A percentile compares a stretch with the other conserved stretches of the same genome.
These are phyloP conservation scores for Dasysyrphus tricinctus DNA, from an alignment of 2,888 invertebrate genomes.

Conservation along the genomic window DNA sequence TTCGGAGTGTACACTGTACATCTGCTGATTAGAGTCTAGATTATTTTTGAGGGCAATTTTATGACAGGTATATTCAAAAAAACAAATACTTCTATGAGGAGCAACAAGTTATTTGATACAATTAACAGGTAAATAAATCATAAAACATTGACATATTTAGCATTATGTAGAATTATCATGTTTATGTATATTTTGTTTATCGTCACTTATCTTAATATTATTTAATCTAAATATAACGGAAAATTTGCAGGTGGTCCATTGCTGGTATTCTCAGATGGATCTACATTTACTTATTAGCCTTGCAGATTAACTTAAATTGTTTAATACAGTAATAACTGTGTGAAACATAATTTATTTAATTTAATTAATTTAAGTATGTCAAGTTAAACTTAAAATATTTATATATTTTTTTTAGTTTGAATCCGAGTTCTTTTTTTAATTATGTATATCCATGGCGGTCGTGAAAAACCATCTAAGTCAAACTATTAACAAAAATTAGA, in stretches of 20 bases:
- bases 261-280: background rate
- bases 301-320: background rate
- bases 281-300: background rate
- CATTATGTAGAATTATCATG: background rate
- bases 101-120: background rate
- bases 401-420: too few species aligned
- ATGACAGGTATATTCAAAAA: background rate
- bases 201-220: background rate
- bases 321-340: background rate
- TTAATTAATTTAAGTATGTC: too few species aligned
- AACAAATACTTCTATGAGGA: background rate
- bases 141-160: slow-evolving; percentile 7
- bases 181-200: background rate
- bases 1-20: background rate
- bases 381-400: too few species aligned
- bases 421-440: too few species aligned
- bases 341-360: background rate
- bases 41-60: background rate
- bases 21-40: background rate
- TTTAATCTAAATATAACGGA: background rate
- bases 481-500: too few species aligned
- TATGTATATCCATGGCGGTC: too few species aligned
- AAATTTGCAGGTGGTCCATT: background rate
- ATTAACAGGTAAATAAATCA: slow-evolving; percentile 7
- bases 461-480: too few species aligned